Evolutionary conservation across 2,888 invertebrate genomes (phyloP).

Genomic region (Chromoteleia sp.): DNA sequence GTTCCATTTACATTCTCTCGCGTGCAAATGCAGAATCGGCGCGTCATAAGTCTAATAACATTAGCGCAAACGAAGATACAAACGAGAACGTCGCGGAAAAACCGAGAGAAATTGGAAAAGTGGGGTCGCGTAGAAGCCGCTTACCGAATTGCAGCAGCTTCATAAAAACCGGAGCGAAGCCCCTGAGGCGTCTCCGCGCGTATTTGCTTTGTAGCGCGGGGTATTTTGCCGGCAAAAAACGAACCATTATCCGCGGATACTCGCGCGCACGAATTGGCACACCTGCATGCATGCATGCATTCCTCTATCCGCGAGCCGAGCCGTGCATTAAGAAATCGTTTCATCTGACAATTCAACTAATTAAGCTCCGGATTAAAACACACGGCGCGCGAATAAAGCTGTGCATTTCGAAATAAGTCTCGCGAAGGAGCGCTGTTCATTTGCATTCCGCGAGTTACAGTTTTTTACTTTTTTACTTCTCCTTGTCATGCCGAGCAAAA

Average conservation of each 20-base stretch:
- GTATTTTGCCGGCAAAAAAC: slow-evolving; percentile 59
- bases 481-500: background rate
- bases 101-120: slow-evolving; percentile 50
- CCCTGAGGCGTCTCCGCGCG: slow-evolving; percentile 54
- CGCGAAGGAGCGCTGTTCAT: slow-evolving; percentile 27
- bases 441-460: no score
- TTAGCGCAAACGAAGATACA: slow-evolving; percentile 37
- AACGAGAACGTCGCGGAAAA: slow-evolving; percentile 43
- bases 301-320: slow-evolving; percentile 22
- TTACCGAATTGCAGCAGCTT: slow-evolving; percentile 60
- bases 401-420: slow-evolving; percentile 38
- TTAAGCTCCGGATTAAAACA: slow-evolving; percentile 47
- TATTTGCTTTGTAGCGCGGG: slow-evolving; percentile 62
- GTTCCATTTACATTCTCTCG: background rate
- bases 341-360: slow-evolving; percentile 61
- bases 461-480: no score
- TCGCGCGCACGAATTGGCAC: slow-evolving; percentile 62
- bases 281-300: slow-evolving; percentile 55
- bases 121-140: slow-evolving; percentile 55
- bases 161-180: slow-evolving; percentile 60
- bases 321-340: slow-evolving; percentile 62
- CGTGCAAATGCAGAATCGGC: background rate
- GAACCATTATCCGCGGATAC: slow-evolving; percentile 71
- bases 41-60: slow-evolving; percentile 29
- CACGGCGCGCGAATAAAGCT: slow-evolving; percentile 43